Evolutionary conservation across 2,888 invertebrate genomes (phyloP), one percentile per base, ranked within the genome.

Genomic region (Pedicia rivosa): DNA sequence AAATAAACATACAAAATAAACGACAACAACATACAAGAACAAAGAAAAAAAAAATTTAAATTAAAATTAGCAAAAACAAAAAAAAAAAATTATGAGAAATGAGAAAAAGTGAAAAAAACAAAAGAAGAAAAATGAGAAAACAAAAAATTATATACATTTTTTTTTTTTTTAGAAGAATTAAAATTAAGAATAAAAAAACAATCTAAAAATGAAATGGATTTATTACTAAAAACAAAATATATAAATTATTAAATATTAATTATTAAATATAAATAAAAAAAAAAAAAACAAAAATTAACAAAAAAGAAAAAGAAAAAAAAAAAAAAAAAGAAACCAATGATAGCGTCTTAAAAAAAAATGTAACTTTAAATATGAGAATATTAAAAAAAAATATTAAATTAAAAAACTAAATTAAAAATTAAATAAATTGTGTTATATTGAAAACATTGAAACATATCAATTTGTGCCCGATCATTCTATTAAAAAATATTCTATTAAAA

Each of bases 381-480:
- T 34, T 33, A 36, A 40, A 43, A 44, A 42, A 45, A 36, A 43
- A 41, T 46, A 45, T 42, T 44, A 46, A 47, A 42, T 44, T 39
- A 40, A 26, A 41, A 37, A 33, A 36, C 25, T 24, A 17, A 27
- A 39, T 25, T 40, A 35, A 36, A 36, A 34, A 16, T 33, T 33
- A 33, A 36, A 28, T 35, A 22, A 30, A 24, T 26, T 26, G 36
- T 44, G 42, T 43, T 38, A 41, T 46, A n/a, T n/a, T n/a, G n/a
- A n/a, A 8, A 20, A 32, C 32, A 55, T 58, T 54, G 56, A 60
- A 59, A 59, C 60, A 60, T 60, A 60, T 60, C 60, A 60, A 57
- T 53, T 59, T 54, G 60, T 60, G 60, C 60, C 60, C 60, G 59
- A 56, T 49, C 50, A 46, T 43, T 48, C 47, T 41, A 41, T 48